These are phyloP conservation scores for Drosophila maculinotata DNA, from an alignment of 2,888 invertebrate genomes.

Conservation along the genomic window DNA sequence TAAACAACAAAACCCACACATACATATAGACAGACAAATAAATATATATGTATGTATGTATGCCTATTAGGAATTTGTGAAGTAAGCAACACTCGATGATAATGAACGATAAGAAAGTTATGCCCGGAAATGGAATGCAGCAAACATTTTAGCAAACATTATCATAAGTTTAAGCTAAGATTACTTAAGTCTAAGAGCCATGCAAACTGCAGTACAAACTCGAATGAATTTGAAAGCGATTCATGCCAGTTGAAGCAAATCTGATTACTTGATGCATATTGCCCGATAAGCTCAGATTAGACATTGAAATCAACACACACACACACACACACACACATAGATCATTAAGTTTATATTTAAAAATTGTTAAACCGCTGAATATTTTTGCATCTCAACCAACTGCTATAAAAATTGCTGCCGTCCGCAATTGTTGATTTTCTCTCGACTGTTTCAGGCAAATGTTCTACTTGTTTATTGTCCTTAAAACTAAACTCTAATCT, in stretches of 20 bases:
- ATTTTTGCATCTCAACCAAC: background rate
- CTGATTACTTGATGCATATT: background rate
- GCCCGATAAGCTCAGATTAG: slow-evolving; percentile 9
- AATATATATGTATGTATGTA: too few relatives aligned
- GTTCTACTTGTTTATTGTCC: slow-evolving; percentile 6
- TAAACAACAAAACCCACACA: slow-evolving; percentile 3
- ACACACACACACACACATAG: too few relatives aligned
- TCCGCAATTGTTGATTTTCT: slow-evolving; percentile 63
- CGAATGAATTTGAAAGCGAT: slow-evolving; percentile 35
- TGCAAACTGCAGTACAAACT: slow-evolving; percentile 75
- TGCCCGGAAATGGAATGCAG: background rate
- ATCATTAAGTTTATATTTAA: slow-evolving; percentile 9
- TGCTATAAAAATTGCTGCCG: slow-evolving; percentile 65
- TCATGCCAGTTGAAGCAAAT: slow-evolving; percentile 8
- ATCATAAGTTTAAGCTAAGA: slow-evolving; percentile 48
- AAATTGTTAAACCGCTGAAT: background rate
- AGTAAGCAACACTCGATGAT: slow-evolving; percentile 29
- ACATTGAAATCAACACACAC: slow-evolving; percentile 10
- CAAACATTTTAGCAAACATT: slow-evolving; percentile 28
- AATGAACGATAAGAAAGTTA: background rate
- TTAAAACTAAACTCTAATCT: slow-evolving; percentile 4
- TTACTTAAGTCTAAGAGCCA: slow-evolving; percentile 46
- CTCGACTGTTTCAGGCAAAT: background rate
- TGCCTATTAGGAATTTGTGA: slow-evolving; percentile 33
- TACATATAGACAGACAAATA: background rate